Evolutionary conservation across 2,888 invertebrate genomes (phyloP).

Genomic region (Andrena flavipes): DNA sequence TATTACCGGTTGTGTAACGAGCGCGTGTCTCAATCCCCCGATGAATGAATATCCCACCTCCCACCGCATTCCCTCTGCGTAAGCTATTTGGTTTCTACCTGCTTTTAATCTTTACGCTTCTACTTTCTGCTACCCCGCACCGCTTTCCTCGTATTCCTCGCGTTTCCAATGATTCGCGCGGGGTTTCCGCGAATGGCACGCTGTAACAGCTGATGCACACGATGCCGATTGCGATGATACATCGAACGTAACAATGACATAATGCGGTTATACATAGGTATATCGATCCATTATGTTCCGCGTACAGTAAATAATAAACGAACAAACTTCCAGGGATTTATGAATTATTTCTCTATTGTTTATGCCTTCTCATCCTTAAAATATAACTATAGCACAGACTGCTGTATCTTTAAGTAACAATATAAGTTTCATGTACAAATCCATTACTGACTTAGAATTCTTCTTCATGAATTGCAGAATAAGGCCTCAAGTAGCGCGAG

Average conservation of each 20-base stretch:
- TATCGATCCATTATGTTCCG: background rate
- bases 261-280: constrained; percentile 5
- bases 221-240: background rate
- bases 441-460: background rate
- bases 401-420: too few species aligned
- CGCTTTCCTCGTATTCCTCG: background rate
- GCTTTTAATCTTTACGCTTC: constrained; percentile 1
- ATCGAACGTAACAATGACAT: constrained; percentile 19
- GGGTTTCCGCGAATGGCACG: background rate
- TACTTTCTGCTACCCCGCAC: background rate
- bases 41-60: constrained; percentile 68
- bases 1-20: constrained; percentile 58
- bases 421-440: too few species aligned
- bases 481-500: constrained; percentile 96
- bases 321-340: background rate
- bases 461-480: constrained; percentile 88
- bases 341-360: background rate
- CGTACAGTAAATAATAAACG: background rate
- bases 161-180: background rate
- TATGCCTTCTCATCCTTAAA: too few species aligned
- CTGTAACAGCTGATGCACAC: constrained; percentile 45
- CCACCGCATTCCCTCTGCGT: constrained; percentile 14
- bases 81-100: constrained; percentile 27
- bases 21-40: constrained; percentile 54
- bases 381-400: too few species aligned